Base-by-base conservation (phyloP, 2,888 invertebrate genomes). In the Trichogramma evanescens region DNA sequence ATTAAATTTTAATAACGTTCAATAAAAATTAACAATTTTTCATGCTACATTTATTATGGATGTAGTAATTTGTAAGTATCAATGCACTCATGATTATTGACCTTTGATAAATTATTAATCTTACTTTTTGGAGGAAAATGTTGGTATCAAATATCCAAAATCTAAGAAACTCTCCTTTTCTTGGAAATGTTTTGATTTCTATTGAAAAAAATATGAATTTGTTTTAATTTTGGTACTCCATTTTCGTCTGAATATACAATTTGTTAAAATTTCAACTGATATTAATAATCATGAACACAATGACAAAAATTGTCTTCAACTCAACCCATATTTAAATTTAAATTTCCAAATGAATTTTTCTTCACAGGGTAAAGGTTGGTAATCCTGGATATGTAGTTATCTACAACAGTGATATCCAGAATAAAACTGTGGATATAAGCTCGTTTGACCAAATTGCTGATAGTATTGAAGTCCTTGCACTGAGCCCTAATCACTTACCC, bases 331-430 rank as follows among this genome's bases (percentile, higher is more conserved):
- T 55, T 26, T 26, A 2, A 26, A 26, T 26, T 51, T 26, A 13
- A 13, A 56, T 53, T 59, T 61, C 44, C 44, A 54, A 58, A 59
- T 46, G 26, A 59, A 58, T 57, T 52, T 55, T 58, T 65, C 62
- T 4, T 56, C 40, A 71, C 74, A 91, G 91, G 78, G 82, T 87
- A 74, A 87, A 87, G 75, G 77, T 84, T 13, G 89, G 89, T 0
- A 88, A 86, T 79, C 89, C 89, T 1, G 91, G 91, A 26, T 89
- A 85, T 78, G 79, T 89, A 68, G 86, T 89, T 39, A 84, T 87
- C 54, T 84, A 85, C 70, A 91, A 92, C 79, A 85, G 88, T 10
- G 80, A 81, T 1, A 75, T 75, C 7, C 72, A 76, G 42, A 73
- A 73, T 4, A 80, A 79, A 6, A 73, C 74, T 3, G 83, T 85